Evolutionary conservation across 2,888 invertebrate species (phyloP).

Genomic region (Eupithecia vulgata): DNA sequence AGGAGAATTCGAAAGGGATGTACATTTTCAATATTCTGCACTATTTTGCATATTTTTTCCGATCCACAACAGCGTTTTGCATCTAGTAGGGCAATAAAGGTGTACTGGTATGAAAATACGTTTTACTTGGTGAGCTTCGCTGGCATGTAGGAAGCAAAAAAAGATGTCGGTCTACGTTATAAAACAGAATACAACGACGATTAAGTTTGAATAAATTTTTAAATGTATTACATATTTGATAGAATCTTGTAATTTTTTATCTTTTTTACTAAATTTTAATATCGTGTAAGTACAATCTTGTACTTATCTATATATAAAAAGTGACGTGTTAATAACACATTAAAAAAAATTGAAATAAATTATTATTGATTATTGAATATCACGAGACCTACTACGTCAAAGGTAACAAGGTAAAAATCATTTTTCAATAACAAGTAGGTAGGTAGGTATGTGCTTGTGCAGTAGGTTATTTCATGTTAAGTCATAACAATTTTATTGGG

Average conservation of each 20-base stretch:
- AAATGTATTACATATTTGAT: too few species aligned
- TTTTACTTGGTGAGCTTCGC: not conserved
- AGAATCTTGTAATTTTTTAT: too few species aligned
- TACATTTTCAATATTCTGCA: constrained; percentile 31
- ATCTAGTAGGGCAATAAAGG: constrained; percentile 23
- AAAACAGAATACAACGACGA: too few species aligned
- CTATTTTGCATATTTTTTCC: constrained; percentile 23
- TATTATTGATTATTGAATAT: too few species aligned
- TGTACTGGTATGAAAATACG: constrained; percentile 20
- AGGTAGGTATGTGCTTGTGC: not conserved
- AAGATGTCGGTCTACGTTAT: not conserved
- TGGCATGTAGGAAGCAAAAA: not conserved
- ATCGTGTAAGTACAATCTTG: too few species aligned
- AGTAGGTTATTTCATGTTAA: constrained; percentile 13
- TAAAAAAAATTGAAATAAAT: too few species aligned
- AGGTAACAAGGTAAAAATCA: not conserved
- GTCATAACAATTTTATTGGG: constrained; percentile 28
- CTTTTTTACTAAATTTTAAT: too few species aligned
- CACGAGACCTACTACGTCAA: not conserved
- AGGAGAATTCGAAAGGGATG: constrained; percentile 16
- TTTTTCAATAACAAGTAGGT: not conserved
- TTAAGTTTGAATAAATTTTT: too few species aligned
- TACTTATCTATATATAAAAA: too few species aligned
- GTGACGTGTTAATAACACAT: too few species aligned
- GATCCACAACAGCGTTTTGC: constrained; percentile 16